phyloP scores from a whole-genome alignment of 2,888 invertebrate genomes.

The Epsilonema sp. region DNA sequence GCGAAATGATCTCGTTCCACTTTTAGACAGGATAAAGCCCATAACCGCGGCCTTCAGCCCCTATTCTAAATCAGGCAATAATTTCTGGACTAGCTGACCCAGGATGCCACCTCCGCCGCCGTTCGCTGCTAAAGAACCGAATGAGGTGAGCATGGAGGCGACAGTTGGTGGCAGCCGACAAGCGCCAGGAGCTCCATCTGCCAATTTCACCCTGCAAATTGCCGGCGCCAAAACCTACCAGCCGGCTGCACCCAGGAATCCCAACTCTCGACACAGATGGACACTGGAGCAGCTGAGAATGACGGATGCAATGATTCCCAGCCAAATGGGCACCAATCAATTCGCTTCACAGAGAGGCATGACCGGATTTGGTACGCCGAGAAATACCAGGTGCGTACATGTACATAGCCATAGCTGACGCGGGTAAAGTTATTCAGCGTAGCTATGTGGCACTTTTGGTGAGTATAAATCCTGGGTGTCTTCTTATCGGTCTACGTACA shows the following conservation, averaged over 20 bases:
- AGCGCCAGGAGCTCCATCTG: too few species aligned
- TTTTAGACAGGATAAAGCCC: too few species aligned
- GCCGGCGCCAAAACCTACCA: not conserved
- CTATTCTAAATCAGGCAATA: too few species aligned
- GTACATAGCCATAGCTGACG: not conserved
- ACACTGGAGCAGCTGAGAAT: not conserved
- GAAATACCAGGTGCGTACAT: constrained; percentile 18
- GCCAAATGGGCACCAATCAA: not conserved
- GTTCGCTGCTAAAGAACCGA: not conserved
- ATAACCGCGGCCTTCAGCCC: too few species aligned
- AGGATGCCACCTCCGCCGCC: not conserved
- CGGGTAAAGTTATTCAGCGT: too few species aligned
- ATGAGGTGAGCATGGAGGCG: not conserved
- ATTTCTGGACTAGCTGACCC: too few species aligned
- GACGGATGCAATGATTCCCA: not conserved
- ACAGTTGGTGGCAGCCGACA: too few species aligned
- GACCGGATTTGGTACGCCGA: constrained; percentile 29
- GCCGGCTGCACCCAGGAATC: not conserved
- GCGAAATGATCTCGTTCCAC: too few species aligned
- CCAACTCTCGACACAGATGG: not conserved
- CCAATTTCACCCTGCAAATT: not conserved
- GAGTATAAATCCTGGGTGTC: too few species aligned
- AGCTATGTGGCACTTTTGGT: too few species aligned
- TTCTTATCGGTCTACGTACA: too few species aligned
- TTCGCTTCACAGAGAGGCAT: constrained; percentile 11